Evolutionary conservation across 2,888 invertebrate genomes (phyloP).

Genomic region (Leptopilina syphax): DNA sequence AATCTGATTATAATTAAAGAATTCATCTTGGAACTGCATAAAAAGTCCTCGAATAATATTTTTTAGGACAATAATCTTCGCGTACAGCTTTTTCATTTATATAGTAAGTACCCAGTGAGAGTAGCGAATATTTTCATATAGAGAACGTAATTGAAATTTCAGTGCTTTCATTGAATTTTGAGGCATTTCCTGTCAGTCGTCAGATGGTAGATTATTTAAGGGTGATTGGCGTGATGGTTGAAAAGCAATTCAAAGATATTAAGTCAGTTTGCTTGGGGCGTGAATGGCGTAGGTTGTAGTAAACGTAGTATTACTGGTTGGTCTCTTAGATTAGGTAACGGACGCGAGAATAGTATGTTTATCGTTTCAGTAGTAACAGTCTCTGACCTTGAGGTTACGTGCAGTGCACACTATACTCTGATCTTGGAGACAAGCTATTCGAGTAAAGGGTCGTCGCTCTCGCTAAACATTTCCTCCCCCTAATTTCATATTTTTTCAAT

Average conservation of each 20-base stretch:
- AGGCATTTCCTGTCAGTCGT: neutral
- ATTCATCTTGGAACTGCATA: too few species aligned
- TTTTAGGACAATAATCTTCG: too few species aligned
- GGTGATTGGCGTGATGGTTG: slow-evolving; percentile 14
- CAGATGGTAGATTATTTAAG: neutral
- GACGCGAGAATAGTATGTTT: slow-evolving; percentile 43
- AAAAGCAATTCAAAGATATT: slow-evolving; percentile 33
- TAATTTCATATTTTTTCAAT: too few species aligned
- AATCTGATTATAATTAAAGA: too few species aligned
- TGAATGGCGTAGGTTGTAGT: slow-evolving; percentile 52
- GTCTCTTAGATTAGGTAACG: slow-evolving; percentile 48
- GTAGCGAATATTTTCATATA: too few species aligned
- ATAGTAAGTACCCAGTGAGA: too few species aligned
- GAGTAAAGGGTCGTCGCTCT: slow-evolving; percentile 26
- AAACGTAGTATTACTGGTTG: slow-evolving; percentile 39
- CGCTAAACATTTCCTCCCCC: neutral
- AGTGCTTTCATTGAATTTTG: neutral
- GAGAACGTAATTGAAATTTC: too few species aligned
- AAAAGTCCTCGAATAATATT: too few species aligned
- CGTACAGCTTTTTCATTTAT: too few species aligned
- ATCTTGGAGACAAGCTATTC: slow-evolving; percentile 27
- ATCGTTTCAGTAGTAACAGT: slow-evolving; percentile 41
- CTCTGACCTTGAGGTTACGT: slow-evolving; percentile 44
- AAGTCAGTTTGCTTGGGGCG: slow-evolving; percentile 40
- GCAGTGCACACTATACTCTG: neutral